Evolutionary conservation across 2,113 vertebrate species (phyloP).

Genomic region (Pandion haliaetus): DNA sequence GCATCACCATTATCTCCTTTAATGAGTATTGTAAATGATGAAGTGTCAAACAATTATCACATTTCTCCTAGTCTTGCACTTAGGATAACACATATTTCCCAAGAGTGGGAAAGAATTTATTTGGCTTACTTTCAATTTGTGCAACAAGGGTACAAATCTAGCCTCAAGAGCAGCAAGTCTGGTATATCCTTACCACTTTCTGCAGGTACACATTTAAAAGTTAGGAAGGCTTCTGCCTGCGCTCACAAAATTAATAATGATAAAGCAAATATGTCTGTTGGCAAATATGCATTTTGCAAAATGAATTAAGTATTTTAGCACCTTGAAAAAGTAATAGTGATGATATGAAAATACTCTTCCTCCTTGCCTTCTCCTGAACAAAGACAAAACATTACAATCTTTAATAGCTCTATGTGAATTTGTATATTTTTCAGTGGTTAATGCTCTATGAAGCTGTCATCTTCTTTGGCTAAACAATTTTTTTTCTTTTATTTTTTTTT

Average conservation of each 20-base stretch:
- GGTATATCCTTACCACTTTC: background rate
- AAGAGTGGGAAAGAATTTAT: background rate
- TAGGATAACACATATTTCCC: slow-evolving; percentile 39
- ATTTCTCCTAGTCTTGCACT: slow-evolving; percentile 38
- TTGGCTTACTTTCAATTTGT: slow-evolving; percentile 37
- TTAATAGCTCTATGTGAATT: background rate
- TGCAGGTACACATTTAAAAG: background rate
- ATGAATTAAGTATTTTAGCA: background rate
- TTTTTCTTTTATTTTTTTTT: background rate
- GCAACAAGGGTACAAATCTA: background rate
- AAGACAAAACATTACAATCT: background rate
- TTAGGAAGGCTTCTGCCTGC: background rate
- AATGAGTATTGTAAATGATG: slow-evolving; percentile 31
- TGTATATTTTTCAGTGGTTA: background rate
- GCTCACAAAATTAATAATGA: background rate
- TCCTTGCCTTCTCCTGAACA: background rate
- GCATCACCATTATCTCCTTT: slow-evolving; percentile 41
- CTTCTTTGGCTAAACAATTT: background rate
- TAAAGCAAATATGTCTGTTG: background rate
- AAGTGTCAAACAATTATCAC: slow-evolving; percentile 63
- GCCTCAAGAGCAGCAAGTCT: background rate
- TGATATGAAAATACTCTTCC: background rate
- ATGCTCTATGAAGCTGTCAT: background rate
- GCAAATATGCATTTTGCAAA: background rate
- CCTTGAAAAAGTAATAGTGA: background rate